Percentiles rank a stretch among this genome's conserved stretches.
phyloP scores from a whole-genome alignment of 2,113 vertebrate genomes.

The Urocolius indicus region DNA sequence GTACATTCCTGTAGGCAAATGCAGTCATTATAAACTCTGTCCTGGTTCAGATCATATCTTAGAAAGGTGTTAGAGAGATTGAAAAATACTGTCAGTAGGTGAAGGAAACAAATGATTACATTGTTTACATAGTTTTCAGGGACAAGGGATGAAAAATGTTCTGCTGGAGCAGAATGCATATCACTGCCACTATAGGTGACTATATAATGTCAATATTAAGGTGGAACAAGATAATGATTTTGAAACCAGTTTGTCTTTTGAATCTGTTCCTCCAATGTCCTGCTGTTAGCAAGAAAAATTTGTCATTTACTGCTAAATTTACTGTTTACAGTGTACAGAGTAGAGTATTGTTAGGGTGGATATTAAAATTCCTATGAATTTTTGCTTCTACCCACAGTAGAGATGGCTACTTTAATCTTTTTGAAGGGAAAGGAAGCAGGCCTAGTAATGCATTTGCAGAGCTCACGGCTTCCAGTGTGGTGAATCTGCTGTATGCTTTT shows the following conservation, averaged over 20 bases:
- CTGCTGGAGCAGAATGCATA: background rate
- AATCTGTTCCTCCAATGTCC: background rate
- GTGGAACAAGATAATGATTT: background rate
- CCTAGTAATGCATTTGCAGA: background rate
- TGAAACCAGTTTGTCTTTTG: background rate
- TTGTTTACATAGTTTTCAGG: background rate
- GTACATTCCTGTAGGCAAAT: background rate
- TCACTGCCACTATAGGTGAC: background rate
- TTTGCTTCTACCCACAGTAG: background rate
- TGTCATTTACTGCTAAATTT: background rate
- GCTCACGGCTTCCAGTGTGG: background rate
- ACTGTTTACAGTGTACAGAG: fast-evolving
- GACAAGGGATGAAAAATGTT: background rate
- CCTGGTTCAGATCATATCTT: background rate
- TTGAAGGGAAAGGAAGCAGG: background rate
- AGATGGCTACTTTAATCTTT: background rate
- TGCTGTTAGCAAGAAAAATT: background rate
- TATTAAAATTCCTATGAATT: background rate
- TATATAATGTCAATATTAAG: background rate
- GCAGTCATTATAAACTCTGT: background rate
- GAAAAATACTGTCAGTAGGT: background rate
- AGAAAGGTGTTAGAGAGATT: background rate
- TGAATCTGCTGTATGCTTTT: background rate
- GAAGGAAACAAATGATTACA: background rate
- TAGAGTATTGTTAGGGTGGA: background rate